Evolutionary conservation across 2,797 vertebrate species (phyloP).

Genomic region (Coranthus polyacanthus): DNA sequence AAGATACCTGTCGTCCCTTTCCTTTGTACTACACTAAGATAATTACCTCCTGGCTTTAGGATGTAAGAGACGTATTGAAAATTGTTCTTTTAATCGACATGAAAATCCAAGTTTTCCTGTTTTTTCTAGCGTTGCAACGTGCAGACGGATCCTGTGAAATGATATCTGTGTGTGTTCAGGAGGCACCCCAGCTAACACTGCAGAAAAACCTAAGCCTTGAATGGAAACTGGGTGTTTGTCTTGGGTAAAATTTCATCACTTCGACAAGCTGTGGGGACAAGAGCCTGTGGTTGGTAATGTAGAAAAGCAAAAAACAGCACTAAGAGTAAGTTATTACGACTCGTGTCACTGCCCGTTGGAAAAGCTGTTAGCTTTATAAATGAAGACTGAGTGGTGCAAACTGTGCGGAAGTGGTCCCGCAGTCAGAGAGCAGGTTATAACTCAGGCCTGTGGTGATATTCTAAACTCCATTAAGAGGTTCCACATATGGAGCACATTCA

Average conservation of each 20-base stretch:
- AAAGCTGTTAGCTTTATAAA: constrained; percentile 72
- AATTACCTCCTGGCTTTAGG: no score
- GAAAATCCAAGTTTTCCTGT: no score
- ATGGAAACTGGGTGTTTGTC: constrained; percentile 74
- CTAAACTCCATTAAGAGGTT: constrained; percentile 76
- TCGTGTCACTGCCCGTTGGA: constrained; percentile 61
- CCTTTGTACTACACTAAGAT: no score
- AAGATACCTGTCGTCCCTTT: no score
- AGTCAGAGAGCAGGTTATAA: constrained; percentile 71
- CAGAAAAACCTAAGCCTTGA: constrained; percentile 27
- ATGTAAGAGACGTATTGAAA: no score
- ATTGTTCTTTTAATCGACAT: no score
- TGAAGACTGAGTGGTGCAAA: constrained; percentile 56
- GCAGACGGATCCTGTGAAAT: no score
- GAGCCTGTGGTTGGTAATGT: constrained; percentile 44
- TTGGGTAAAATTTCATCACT: constrained; percentile 77
- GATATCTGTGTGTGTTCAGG: constrained; percentile 8
- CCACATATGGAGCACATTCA: constrained; percentile 74
- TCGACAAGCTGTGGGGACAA: constrained; percentile 55
- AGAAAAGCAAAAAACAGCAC: constrained; percentile 55
- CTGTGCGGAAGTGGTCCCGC: constrained; percentile 56
- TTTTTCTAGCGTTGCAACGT: no score
- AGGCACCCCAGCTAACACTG: constrained; percentile 4
- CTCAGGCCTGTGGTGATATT: constrained; percentile 63
- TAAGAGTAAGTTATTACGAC: constrained; percentile 64